Conservation (phyloP, 2,888 invertebrate species). For the Auanema sp. region DNA sequence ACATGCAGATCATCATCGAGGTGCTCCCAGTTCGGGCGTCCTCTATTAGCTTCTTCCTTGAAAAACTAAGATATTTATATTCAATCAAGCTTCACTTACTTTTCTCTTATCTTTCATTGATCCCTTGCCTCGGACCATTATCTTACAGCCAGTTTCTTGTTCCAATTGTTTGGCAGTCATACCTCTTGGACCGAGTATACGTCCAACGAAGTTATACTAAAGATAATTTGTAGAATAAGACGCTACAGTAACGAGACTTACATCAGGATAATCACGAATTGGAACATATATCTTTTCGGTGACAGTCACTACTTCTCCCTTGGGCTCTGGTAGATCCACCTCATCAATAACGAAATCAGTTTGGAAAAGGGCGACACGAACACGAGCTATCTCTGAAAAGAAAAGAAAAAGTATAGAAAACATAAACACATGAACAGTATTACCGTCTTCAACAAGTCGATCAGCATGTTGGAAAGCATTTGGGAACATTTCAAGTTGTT, state of each 20-base stretch:
- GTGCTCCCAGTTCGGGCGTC: constrained; percentile 99
- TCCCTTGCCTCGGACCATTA: constrained; percentile 95
- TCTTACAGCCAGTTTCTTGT: constrained; percentile 99
- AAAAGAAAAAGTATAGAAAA: not conserved
- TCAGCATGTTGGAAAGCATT: constrained; percentile 54
- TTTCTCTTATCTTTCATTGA: constrained; percentile 48
- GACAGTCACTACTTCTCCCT: constrained; percentile 76
- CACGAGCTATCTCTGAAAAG: constrained; percentile 90
- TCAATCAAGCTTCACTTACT: constrained; percentile 11
- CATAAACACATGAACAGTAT: not conserved
- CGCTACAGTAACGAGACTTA: constrained; percentile 71
- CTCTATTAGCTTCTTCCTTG: constrained; percentile 97
- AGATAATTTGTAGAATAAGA: constrained; percentile 66
- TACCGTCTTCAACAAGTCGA: constrained; percentile 55
- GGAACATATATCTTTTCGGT: constrained; percentile 99
- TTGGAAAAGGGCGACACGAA: constrained; percentile 91
- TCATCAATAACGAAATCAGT: constrained; percentile 90
- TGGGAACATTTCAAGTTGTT: constrained; percentile 51
- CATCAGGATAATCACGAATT: constrained; percentile 98
- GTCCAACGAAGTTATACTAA: constrained; percentile 99
- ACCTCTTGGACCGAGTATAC: constrained; percentile 96
- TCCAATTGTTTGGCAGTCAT: constrained; percentile 99
- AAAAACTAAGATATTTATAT: constrained; percentile 9
- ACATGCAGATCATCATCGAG: constrained; percentile 97
- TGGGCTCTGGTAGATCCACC: constrained; percentile 49